phyloP scores from a whole-genome alignment of 2,113 vertebrate species.

The Mixornis gularis region DNA sequence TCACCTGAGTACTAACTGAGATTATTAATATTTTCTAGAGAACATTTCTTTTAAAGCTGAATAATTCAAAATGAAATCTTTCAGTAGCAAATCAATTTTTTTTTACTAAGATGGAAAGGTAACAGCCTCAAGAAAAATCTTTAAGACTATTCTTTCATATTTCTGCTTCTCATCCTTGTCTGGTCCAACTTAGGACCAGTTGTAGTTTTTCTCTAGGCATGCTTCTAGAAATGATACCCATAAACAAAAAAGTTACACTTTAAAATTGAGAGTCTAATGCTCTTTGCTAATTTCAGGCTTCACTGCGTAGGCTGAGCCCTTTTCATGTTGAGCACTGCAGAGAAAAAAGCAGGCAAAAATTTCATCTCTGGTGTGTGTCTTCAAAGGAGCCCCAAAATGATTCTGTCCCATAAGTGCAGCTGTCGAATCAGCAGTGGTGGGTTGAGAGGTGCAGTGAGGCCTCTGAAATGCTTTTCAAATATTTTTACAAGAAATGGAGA shows the following conservation, averaged over 20 bases:
- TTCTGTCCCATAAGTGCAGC: neutral
- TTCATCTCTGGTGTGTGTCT: neutral
- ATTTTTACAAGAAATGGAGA: constrained; percentile 26
- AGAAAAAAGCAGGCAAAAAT: neutral
- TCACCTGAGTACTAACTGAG: neutral
- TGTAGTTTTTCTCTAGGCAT: neutral
- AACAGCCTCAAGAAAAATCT: neutral
- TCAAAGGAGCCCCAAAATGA: neutral
- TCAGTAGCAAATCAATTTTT: neutral
- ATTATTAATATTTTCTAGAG: neutral
- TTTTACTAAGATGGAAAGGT: neutral
- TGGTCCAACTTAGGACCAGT: neutral
- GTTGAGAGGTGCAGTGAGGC: neutral
- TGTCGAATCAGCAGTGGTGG: neutral
- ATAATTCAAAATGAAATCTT: neutral
- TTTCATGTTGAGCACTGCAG: neutral
- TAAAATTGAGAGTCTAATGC: neutral
- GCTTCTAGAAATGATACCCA: neutral
- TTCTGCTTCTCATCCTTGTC: neutral
- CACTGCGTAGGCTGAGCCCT: neutral
- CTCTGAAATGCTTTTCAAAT: constrained; percentile 46
- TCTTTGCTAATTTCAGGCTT: neutral
- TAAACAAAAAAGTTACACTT: neutral
- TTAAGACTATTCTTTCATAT: neutral
- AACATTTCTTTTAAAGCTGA: neutral